Evolutionary conservation across 2,113 vertebrate genomes (phyloP).

Genomic region (Mixornis gularis): DNA sequence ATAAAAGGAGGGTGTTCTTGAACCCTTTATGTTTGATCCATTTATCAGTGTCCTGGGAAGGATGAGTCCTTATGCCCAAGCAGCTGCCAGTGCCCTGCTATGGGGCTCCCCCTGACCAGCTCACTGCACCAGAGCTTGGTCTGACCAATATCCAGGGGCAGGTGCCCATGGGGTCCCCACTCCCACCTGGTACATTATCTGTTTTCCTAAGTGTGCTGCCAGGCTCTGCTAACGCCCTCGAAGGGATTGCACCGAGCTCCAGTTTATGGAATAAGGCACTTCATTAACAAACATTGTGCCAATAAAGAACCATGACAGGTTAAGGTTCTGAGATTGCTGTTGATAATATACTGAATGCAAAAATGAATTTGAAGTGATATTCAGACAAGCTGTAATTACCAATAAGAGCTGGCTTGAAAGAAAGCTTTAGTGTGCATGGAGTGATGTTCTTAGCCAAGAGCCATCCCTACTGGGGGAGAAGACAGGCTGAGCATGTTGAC

Average conservation of each 20-base stretch:
- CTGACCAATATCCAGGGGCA: rapidly evolving
- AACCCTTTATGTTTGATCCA: not conserved
- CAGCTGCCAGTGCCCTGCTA: not conserved
- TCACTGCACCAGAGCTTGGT: not conserved
- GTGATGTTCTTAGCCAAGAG: not conserved
- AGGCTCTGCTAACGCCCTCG: not conserved
- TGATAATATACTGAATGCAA: not conserved
- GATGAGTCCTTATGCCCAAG: rapidly evolving
- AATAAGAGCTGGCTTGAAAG: not conserved
- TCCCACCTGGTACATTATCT: rapidly evolving
- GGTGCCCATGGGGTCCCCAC: rapidly evolving
- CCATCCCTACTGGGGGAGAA: not conserved
- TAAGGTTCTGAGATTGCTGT: not conserved
- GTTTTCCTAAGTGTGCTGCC: not conserved
- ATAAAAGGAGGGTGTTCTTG: not conserved
- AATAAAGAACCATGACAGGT: no score
- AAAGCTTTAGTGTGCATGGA: not conserved
- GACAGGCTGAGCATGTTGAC: not conserved
- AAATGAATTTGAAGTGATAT: not conserved
- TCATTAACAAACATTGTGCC: not conserved
- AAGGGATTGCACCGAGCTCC: not conserved
- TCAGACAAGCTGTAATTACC: not conserved
- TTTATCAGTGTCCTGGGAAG: not conserved
- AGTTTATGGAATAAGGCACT: not conserved
- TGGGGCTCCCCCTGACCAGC: rapidly evolving